These are phyloP conservation scores for Clarias gariepinus DNA, from an alignment of 2,113 vertebrate genomes.

Conservation along the genomic window DNA sequence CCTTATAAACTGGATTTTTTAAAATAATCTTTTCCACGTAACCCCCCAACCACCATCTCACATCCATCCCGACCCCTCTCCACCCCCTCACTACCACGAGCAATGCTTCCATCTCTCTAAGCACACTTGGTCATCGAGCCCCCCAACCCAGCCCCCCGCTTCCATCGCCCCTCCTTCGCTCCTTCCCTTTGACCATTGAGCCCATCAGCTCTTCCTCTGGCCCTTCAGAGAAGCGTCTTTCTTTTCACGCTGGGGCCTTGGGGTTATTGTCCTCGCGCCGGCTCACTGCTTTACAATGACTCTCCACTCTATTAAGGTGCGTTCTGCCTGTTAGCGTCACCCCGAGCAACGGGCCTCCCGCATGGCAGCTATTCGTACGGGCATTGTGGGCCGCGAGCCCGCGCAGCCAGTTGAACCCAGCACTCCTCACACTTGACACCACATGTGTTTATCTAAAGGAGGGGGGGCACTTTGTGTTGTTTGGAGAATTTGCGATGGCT, in stretches of 20 bases:
- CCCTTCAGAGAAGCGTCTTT: constrained; percentile 79
- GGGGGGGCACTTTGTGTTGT: constrained; percentile 78
- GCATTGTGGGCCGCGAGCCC: constrained; percentile 84
- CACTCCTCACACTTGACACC: constrained; percentile 98
- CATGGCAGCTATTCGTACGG: constrained; percentile 90
- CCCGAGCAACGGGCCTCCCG: constrained; percentile 95
- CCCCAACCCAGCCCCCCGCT: constrained; percentile 42
- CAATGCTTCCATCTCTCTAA: constrained; percentile 55
- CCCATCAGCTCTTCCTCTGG: constrained; percentile 79
- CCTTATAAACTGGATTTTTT: constrained; percentile 66
- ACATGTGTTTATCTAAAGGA: constrained; percentile 99
- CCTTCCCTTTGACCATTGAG: constrained; percentile 71
- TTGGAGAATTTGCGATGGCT: constrained; percentile 72
- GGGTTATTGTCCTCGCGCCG: constrained; percentile 85
- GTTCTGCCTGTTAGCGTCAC: constrained; percentile 99
- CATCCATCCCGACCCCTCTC: constrained; percentile 28
- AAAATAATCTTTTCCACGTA: constrained; percentile 30
- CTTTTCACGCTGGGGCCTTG: constrained; percentile 77
- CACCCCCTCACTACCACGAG: constrained; percentile 43
- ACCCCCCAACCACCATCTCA: constrained; percentile 49
- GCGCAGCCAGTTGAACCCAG: constrained; percentile 86
- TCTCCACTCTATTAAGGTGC: constrained; percentile 99
- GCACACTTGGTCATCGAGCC: constrained; percentile 66
- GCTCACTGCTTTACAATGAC: constrained; percentile 99
- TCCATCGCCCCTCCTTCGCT: constrained; percentile 36